Percentiles rank a stretch among this genome's conserved stretches.
These are phyloP conservation scores for Cydia pomonella DNA, from an alignment of 1,140 invertebrate genomes.

Conservation along the genomic window DNA sequence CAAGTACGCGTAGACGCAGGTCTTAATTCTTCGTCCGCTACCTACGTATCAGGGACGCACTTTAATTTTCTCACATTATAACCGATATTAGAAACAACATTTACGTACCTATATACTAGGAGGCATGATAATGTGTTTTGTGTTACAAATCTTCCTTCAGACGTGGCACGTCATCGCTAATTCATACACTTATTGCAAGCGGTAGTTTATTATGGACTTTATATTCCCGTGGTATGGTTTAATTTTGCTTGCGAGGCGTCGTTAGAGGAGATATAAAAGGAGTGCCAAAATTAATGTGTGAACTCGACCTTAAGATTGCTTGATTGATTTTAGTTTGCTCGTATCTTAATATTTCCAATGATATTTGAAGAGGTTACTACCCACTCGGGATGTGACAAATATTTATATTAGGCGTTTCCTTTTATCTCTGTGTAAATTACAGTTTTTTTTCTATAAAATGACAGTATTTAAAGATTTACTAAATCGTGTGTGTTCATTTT, in stretches of 20 bases:
- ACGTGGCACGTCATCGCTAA: background rate
- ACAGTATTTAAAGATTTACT: too few species aligned
- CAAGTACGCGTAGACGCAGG: too few species aligned
- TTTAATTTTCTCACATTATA: too few species aligned
- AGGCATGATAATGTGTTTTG: background rate
- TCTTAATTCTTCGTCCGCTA: too few species aligned
- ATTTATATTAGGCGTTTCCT: background rate
- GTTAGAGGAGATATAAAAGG: slow-evolving; percentile 20
- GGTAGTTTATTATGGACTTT: background rate
- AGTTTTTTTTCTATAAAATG: too few species aligned
- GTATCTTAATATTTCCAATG: background rate
- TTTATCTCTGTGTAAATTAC: too few species aligned
- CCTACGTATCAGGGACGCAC: too few species aligned
- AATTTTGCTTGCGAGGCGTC: background rate
- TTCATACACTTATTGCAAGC: background rate
- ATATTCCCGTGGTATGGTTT: background rate
- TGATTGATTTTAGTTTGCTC: background rate
- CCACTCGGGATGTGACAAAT: background rate
- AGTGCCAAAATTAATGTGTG: slow-evolving; percentile 23
- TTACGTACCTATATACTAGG: too few species aligned
- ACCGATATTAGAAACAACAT: too few species aligned
- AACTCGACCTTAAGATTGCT: background rate
- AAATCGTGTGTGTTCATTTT: too few species aligned
- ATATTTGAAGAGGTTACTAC: background rate
- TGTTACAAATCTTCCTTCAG: background rate